Evolutionary conservation across 1,140 invertebrate genomes (phyloP), one percentile per base, ranked within the genome.

Genomic region (Trichogramma pretiosum): DNA sequence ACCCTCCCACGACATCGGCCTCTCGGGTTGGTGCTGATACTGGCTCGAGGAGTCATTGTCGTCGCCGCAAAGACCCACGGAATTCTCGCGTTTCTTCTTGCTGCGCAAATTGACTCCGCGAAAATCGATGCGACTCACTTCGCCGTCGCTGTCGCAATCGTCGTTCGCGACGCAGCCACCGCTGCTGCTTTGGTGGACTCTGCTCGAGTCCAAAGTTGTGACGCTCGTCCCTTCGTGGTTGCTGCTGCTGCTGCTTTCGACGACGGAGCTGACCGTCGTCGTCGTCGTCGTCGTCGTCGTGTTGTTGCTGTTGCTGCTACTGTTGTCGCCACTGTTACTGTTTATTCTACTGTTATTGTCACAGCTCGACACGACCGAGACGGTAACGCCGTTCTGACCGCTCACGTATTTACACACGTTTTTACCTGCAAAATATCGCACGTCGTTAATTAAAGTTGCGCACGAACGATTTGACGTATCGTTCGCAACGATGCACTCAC

Each of bases 1-100:
- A 13, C 89, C 88, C 64, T 92, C 88, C 89, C 88, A 91, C 2
- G 87, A 91, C 88, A 92, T 92, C 13, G 88, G 89, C 28, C 88
- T 67, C 55, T 80, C 78, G 7, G 70, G 67, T 43, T 74, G 72
- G n/a, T n/a, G n/a, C n/a, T n/a, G n/a, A n/a, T n/a, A n/a, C 33
- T 63, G 63, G 14, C 66, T 64, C 18, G 68, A 56, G 16, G 56
- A 48, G 2, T 64, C 61, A 17, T 54, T 59, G 35, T 64, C 57
- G 4, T 52, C 53, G 14, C 47, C 45, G 8, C 22, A 42, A n/a
- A 58, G 57, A 17, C 56, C 59, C 8, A 35, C 45, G 5, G 55
- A 50, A 0, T 42, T 55, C 24, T 72, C 67, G 19, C 67, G 61
- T 51, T 74, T 74, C 56, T 77, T 77, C 53, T 77, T 77, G 26